Percentiles rank a stretch among this genome's conserved stretches.
phyloP scores from a whole-genome alignment of 2,113 vertebrate species.

The Choloepus hoffmanni region DNA sequence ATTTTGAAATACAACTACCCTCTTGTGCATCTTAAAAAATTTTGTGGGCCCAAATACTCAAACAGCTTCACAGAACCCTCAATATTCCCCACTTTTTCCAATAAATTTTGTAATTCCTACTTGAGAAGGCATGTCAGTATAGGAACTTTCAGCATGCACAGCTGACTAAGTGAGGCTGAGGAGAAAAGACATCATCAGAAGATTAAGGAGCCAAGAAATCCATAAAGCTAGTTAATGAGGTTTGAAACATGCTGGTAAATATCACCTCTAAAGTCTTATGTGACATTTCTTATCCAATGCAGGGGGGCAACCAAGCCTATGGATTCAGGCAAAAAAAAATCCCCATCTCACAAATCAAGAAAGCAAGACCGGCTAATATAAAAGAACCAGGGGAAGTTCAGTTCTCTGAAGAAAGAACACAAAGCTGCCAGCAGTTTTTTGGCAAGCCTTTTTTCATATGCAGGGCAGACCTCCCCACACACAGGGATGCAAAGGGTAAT shows the following conservation, averaged over 20 bases:
- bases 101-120: background rate
- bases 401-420: background rate
- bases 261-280: background rate
- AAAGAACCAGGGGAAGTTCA: background rate
- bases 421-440: background rate
- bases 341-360: background rate
- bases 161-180: background rate
- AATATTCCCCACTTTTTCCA: background rate
- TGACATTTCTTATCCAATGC: background rate
- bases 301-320: background rate
- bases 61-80: background rate
- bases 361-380: background rate
- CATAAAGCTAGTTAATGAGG: background rate
- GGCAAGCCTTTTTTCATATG: background rate
- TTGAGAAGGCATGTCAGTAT: background rate
- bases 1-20: background rate
- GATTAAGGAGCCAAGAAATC: background rate
- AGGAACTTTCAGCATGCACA: background rate
- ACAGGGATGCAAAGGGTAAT: background rate
- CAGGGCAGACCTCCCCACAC: background rate
- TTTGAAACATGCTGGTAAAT: background rate
- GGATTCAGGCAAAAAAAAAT: background rate
- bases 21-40: background rate
- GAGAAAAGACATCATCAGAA: background rate
- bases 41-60: background rate